Conservation (phyloP, 2,797 vertebrate genomes). For the Phoebastria nigripes region DNA sequence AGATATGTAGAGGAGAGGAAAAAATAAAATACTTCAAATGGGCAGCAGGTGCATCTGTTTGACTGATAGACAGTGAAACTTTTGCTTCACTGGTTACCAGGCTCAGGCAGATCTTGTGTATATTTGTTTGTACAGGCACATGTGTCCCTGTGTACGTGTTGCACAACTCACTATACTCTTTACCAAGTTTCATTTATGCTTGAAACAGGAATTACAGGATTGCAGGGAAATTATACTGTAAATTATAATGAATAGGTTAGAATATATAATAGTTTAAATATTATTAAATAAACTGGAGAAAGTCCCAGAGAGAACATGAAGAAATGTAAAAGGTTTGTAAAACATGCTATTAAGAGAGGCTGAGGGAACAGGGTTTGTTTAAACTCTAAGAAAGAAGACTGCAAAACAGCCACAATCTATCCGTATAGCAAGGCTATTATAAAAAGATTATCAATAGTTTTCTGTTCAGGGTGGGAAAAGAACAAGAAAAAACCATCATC, state of each 20-base stretch:
- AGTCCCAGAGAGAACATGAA: neutral
- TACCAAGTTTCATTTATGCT: neutral
- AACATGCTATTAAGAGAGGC: neutral
- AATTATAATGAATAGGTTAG: neutral
- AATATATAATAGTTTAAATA: neutral
- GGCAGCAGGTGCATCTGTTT: neutral
- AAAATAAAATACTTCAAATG: neutral
- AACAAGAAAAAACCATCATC: fast-evolving
- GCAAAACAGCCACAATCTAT: neutral
- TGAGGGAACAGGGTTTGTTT: neutral
- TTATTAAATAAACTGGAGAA: neutral
- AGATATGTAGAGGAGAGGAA: neutral
- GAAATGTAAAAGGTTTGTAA: neutral
- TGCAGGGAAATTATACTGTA: neutral
- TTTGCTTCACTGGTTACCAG: neutral
- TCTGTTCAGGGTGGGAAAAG: neutral
- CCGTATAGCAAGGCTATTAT: neutral
- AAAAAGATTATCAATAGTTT: neutral
- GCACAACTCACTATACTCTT: neutral
- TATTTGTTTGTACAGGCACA: neutral
- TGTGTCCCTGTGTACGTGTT: neutral
- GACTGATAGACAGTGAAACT: neutral
- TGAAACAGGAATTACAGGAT: neutral
- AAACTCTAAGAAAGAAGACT: neutral
- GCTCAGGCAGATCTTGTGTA: neutral